These are phyloP conservation scores for Zaprionus nigranus DNA, from an alignment of 1,140 invertebrate genomes.

Conservation along the genomic window DNA sequence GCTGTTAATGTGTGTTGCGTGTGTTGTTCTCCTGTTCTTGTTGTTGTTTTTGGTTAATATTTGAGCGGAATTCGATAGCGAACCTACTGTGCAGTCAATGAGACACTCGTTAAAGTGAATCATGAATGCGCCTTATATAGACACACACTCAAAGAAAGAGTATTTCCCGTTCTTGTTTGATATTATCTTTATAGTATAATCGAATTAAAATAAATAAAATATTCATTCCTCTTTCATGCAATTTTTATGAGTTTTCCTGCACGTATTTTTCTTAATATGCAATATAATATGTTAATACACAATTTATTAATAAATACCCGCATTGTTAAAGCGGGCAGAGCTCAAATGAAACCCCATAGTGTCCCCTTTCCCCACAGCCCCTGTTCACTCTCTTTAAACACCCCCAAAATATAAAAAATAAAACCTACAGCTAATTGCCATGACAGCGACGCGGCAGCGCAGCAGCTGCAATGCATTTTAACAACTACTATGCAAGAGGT, in stretches of 20 bases:
- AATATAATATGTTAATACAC: background rate
- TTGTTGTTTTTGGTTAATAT: slow-evolving; percentile 43
- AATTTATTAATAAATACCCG: slow-evolving; percentile 7
- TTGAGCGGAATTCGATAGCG: slow-evolving; percentile 30
- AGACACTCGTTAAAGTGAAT: slow-evolving; percentile 18
- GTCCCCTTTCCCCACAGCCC: background rate
- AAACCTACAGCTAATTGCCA: slow-evolving; percentile 69
- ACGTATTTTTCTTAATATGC: background rate
- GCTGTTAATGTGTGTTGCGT: slow-evolving; percentile 36
- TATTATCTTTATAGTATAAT: too few species aligned
- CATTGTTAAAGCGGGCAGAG: slow-evolving; percentile 13
- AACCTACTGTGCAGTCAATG: background rate
- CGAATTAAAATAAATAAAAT: too few species aligned
- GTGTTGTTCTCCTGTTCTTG: slow-evolving; percentile 11
- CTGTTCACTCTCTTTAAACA: background rate
- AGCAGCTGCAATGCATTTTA: slow-evolving; percentile 70
- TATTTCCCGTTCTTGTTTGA: slow-evolving; percentile 1
- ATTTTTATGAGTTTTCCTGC: too few species aligned
- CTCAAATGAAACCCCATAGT: background rate
- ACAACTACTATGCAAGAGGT: slow-evolving; percentile 3
- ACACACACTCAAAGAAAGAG: background rate
- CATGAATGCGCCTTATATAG: background rate
- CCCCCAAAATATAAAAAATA: slow-evolving; percentile 25
- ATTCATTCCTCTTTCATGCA: too few species aligned
- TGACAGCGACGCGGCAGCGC: slow-evolving; percentile 64